phyloP scores from a whole-genome alignment of 2,797 vertebrate genomes.

The Pitangus sulphuratus region DNA sequence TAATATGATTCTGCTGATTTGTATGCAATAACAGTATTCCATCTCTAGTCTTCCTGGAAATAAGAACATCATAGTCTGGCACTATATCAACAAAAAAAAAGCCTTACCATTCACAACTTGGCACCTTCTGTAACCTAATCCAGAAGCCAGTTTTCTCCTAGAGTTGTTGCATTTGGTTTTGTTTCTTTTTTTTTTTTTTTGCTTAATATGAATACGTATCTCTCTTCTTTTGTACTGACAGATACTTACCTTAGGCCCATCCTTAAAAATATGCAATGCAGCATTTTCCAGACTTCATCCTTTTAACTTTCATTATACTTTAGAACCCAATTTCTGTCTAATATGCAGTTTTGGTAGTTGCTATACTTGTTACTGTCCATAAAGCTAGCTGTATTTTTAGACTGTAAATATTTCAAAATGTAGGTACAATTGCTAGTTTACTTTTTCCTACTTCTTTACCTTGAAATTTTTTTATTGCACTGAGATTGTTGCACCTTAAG shows the following conservation, averaged over 20 bases:
- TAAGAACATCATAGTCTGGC: not conserved
- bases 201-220: fast-evolving
- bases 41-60: not conserved
- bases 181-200: not conserved
- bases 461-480: not conserved
- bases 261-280: not conserved
- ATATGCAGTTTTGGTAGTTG: not conserved
- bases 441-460: not conserved
- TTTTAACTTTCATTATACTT: not conserved
- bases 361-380: not conserved
- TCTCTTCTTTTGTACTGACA: not conserved
- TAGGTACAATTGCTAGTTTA: not conserved
- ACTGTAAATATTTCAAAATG: not conserved
- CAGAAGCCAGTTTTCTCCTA: not conserved
- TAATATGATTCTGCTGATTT: not conserved
- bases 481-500: not conserved
- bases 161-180: fast-evolving
- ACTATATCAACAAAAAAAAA: not conserved
- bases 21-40: not conserved
- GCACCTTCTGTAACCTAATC: not conserved
- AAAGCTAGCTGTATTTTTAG: not conserved
- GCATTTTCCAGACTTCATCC: not conserved
- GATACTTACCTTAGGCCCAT: not conserved
- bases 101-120: not conserved
- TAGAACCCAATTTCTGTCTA: not conserved